Evolutionary conservation across 2,888 invertebrate genomes (phyloP), one percentile per base, ranked within the genome.

Genomic region (Leucania comma): DNA sequence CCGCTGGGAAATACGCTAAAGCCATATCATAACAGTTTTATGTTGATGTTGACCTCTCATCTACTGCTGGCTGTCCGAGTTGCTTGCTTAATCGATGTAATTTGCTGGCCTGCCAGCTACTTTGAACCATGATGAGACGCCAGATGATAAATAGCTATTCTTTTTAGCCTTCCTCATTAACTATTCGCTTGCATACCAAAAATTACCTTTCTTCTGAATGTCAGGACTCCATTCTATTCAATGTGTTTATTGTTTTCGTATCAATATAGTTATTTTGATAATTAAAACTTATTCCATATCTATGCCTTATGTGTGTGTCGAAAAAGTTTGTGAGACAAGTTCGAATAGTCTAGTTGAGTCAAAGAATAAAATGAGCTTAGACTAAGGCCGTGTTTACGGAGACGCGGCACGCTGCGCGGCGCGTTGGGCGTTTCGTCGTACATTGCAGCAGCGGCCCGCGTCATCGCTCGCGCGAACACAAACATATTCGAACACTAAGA

Each of bases 21-120:
- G 95, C 93, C 95, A 95, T 95, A 95, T 95, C 94, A 95, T 96
- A 95, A 95, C 95, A 95, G 94, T 94, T 95, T 95, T 95, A 95
- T 95, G 95, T 94, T 94, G 94, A 94, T 95, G 93, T 92, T 93
- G 95, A 95, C 94, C 95, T 94, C 93, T 91, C 92, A 89, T 90
- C 89, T 88, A 84, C 81, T 68, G 71, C 68, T 80, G 82, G 75
- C 78, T 88, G 89, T 88, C 84, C 86, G 84, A 87, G 80, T 81
- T 86, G 78, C 78, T 82, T 86, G 78, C 78, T 85, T 91, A 92
- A 92, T 92, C 89, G 88, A 82, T 87, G 86, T 86, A 86, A 90
- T 90, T 91, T 86, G 82, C 65, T 75, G 26, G 75, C 46, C 53
- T 72, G 35, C 46, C 35, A 32, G 56, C 54, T 67, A 46, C 62